Evolutionary conservation across 2,888 invertebrate genomes (phyloP).

Genomic region (Epicampocera succincta): DNA sequence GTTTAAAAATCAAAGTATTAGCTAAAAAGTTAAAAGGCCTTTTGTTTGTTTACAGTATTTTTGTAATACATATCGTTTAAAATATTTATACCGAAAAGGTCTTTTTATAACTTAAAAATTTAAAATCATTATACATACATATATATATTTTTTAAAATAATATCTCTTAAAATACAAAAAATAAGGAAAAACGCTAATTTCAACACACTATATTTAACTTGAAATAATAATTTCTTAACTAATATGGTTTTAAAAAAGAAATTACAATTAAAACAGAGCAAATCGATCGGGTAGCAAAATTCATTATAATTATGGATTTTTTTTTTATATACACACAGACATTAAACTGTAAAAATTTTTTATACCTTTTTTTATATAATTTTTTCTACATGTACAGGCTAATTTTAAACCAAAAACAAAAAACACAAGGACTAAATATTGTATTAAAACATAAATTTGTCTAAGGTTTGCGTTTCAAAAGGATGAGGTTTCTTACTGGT

Average conservation of each 20-base stretch:
- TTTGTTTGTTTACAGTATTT: conserved; percentile 65
- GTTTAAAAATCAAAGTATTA: conserved; percentile 63
- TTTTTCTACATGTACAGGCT: conserved; percentile 63
- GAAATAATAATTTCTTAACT: conserved; percentile 28
- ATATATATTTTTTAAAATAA: conserved; percentile 60
- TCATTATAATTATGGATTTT: conserved; percentile 55
- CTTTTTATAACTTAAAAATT: conserved; percentile 37
- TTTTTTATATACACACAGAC: conserved; percentile 37
- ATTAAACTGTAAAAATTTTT: conserved; percentile 53
- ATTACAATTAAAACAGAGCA: too few species aligned
- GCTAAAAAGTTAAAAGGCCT: conserved; percentile 55
- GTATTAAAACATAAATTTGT: conserved; percentile 3
- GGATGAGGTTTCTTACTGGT: not conserved
- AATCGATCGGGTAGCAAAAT: conserved; percentile 56
- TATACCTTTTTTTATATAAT: conserved; percentile 68
- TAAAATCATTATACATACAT: not conserved
- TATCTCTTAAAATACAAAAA: conserved; percentile 47
- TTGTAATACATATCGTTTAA: conserved; percentile 69
- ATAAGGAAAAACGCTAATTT: conserved; percentile 23
- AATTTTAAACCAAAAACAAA: conserved; percentile 24
- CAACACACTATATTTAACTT: conserved; percentile 53
- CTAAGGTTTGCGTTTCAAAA: not conserved
- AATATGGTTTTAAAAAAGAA: conserved; percentile 9
- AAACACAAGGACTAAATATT: conserved; percentile 11
- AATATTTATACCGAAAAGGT: conserved; percentile 54